These are phyloP conservation scores for Patiria miniata DNA, from an alignment of 35 echinoderm and acorn worm genomes.

Conservation along the genomic window DNA sequence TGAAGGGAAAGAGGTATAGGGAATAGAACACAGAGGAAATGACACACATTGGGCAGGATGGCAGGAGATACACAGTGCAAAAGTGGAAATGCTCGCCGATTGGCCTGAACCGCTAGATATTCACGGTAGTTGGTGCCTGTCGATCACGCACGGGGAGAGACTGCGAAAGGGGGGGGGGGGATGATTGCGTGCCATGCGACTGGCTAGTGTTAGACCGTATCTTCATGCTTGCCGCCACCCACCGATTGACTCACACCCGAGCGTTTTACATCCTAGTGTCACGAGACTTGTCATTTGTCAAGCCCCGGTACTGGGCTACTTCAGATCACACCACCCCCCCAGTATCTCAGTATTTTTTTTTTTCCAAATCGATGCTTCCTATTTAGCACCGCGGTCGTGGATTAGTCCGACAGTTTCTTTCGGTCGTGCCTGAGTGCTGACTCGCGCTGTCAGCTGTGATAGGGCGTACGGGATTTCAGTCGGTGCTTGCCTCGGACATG, in stretches of 20 bases:
- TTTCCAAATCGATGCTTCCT: background rate
- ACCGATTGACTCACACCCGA: constrained; percentile 13
- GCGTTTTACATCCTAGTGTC: background rate
- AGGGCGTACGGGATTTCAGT: background rate
- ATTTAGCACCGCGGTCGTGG: background rate
- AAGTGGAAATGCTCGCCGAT: constrained; percentile 16
- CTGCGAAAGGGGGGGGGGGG: background rate
- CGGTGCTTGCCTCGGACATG: background rate
- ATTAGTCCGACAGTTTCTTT: constrained; percentile 18
- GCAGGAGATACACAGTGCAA: background rate
- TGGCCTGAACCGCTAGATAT: background rate
- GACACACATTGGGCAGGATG: background rate
- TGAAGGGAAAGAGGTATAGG: background rate
- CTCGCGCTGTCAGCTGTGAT: background rate
- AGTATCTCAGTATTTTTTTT: constrained; percentile 3
- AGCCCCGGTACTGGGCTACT: background rate
- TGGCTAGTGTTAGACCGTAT: constrained; percentile 21
- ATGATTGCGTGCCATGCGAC: background rate
- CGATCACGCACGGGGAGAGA: background rate
- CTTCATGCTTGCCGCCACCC: constrained; percentile 18
- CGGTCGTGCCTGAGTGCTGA: background rate
- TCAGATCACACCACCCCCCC: background rate
- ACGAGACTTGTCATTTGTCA: constrained; percentile 16
- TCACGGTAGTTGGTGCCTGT: background rate
- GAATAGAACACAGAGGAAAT: constrained; percentile 19